These are phyloP conservation scores for Eupithecia subumbrata DNA, from an alignment of 2,888 invertebrate genomes.

Conservation along the genomic window DNA sequence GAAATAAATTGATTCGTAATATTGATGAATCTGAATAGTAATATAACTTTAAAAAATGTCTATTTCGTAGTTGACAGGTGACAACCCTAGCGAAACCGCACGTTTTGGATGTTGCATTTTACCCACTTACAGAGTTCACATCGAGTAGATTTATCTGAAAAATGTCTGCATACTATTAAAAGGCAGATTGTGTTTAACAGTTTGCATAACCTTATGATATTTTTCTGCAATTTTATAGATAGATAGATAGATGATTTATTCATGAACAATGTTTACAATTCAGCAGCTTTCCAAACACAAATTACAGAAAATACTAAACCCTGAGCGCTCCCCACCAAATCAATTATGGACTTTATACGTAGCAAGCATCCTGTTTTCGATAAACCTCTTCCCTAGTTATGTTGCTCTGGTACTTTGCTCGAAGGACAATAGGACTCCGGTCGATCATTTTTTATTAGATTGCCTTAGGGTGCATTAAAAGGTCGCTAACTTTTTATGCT, in stretches of 20 bases:
- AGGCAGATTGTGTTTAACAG: not conserved
- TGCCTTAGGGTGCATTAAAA: constrained; percentile 30
- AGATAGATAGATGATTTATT: too few species aligned
- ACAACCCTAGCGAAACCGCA: constrained; percentile 19
- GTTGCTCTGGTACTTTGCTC: constrained; percentile 36
- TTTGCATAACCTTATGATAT: not conserved
- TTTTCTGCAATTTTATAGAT: too few species aligned
- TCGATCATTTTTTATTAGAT: constrained; percentile 35
- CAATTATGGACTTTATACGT: not conserved
- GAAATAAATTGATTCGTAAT: not conserved
- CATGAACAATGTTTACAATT: too few species aligned
- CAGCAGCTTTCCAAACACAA: not conserved
- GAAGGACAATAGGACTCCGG: constrained; percentile 39
- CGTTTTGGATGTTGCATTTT: constrained; percentile 19
- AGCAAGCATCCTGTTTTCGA: constrained; percentile 17
- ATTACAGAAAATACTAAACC: not conserved
- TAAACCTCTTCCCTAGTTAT: constrained; percentile 25
- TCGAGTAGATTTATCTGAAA: constrained; percentile 25
- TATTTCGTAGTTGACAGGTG: not conserved
- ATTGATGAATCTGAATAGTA: too few species aligned
- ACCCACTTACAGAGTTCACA: constrained; percentile 25
- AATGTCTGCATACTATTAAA: constrained; percentile 11
- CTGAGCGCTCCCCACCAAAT: not conserved
- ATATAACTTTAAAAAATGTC: not conserved
- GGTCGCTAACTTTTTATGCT: constrained; percentile 30